Conservation (phyloP, 2,113 vertebrate species). For the Asarcornis scutulata region DNA sequence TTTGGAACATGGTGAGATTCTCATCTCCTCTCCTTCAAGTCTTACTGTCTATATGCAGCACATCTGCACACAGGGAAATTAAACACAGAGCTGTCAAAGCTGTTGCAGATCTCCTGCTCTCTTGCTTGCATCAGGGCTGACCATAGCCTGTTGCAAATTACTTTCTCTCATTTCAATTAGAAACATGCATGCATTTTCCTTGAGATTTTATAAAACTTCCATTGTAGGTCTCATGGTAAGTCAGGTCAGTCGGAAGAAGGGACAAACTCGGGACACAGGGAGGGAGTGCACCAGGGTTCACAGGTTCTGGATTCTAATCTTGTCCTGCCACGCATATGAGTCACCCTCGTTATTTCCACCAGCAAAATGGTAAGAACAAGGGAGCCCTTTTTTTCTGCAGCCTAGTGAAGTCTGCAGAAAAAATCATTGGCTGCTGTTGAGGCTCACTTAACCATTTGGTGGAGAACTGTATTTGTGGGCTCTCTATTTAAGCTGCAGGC, state of each 20-base stretch:
- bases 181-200: neutral
- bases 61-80: neutral
- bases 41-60: neutral
- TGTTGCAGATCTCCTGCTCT: neutral
- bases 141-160: neutral
- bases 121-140: neutral
- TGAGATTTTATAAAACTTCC: neutral
- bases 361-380: neutral
- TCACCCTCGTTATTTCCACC: neutral
- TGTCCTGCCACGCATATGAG: neutral
- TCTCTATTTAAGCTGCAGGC: neutral
- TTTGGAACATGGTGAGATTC: neutral
- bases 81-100: neutral
- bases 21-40: neutral
- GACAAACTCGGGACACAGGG: accelerated
- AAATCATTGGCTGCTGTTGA: neutral
- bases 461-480: neutral
- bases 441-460: neutral
- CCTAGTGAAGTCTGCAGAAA: neutral
- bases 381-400: neutral
- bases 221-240: neutral
- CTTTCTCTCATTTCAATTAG: neutral
- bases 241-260: neutral
- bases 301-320: neutral
- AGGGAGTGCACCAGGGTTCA: neutral